A percentile compares a stretch with the other conserved stretches of the same genome.
These are phyloP conservation scores for Hepsetus odoe DNA, from an alignment of 2,113 vertebrate species.

Conservation along the genomic window DNA sequence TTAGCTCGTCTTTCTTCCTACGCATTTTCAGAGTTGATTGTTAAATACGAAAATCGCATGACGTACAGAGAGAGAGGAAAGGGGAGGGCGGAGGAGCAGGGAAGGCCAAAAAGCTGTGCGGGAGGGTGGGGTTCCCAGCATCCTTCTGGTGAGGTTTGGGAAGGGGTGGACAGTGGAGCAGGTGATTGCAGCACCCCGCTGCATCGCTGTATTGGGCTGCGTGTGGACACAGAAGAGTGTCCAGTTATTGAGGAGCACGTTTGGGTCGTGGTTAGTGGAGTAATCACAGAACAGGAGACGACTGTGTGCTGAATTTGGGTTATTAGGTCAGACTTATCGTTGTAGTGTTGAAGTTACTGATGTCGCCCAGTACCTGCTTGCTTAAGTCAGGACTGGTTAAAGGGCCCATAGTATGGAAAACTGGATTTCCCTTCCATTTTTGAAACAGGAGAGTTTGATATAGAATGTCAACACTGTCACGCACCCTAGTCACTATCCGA, in stretches of 20 bases:
- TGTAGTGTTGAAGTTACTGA: too few relatives aligned
- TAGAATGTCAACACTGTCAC: too few relatives aligned
- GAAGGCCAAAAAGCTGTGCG: slow-evolving; percentile 65
- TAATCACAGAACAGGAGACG: background rate
- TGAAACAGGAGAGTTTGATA: too few relatives aligned
- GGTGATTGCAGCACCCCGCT: slow-evolving; percentile 45
- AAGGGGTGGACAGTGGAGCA: slow-evolving; percentile 30
- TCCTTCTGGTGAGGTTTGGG: slow-evolving; percentile 54
- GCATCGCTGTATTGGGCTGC: slow-evolving; percentile 35
- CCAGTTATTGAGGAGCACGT: background rate
- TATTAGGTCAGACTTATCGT: background rate
- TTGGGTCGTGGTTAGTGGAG: background rate
- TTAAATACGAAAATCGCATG: slow-evolving; percentile 82
- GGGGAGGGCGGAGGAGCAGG: slow-evolving; percentile 63
- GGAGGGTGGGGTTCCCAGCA: slow-evolving; percentile 47
- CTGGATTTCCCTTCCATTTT: too few relatives aligned
- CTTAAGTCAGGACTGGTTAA: too few relatives aligned
- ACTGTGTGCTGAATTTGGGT: background rate
- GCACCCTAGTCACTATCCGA: too few relatives aligned
- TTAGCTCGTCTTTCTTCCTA: slow-evolving; percentile 80
- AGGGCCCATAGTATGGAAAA: too few relatives aligned
- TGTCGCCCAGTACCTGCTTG: too few relatives aligned
- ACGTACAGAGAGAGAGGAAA: slow-evolving; percentile 65
- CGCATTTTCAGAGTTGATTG: slow-evolving; percentile 81
- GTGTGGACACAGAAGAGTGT: slow-evolving; percentile 11